Conservation (phyloP, 2,113 vertebrate genomes). For the Ramphastos sulfuratus region DNA sequence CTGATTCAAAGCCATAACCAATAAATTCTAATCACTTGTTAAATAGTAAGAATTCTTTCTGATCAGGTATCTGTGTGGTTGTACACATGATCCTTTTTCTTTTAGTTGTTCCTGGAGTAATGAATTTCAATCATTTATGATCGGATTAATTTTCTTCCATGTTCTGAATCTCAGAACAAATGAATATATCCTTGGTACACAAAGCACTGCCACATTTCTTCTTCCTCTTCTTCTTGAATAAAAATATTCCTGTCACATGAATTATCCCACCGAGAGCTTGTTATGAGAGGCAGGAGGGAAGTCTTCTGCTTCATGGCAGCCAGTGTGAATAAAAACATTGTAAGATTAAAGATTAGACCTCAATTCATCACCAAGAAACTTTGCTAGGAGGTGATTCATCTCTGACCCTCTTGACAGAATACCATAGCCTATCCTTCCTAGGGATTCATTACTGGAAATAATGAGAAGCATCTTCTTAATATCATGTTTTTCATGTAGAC, state of each 20-base stretch:
- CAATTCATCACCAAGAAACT: not conserved
- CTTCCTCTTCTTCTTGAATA: not conserved
- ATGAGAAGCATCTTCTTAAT: not conserved
- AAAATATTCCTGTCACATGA: not conserved
- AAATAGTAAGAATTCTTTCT: not conserved
- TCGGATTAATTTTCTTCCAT: accelerated
- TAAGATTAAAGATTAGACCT: not conserved
- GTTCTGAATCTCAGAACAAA: not conserved
- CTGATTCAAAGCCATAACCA: not conserved
- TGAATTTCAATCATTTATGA: not conserved
- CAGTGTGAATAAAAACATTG: not conserved
- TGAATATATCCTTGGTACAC: not conserved
- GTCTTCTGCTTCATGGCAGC: not conserved
- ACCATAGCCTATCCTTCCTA: accelerated
- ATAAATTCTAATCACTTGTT: not conserved
- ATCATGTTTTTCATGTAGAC: not conserved
- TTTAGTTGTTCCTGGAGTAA: not conserved
- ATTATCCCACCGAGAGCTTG: not conserved
- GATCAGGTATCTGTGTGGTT: not conserved
- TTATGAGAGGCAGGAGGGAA: not conserved
- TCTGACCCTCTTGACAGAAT: not conserved
- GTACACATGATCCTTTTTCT: not conserved
- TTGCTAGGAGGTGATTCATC: not conserved
- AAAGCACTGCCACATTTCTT: not conserved
- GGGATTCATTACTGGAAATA: not conserved